phyloP scores from a whole-genome alignment of 2,888 invertebrate species.

The Eristalis tenax region DNA sequence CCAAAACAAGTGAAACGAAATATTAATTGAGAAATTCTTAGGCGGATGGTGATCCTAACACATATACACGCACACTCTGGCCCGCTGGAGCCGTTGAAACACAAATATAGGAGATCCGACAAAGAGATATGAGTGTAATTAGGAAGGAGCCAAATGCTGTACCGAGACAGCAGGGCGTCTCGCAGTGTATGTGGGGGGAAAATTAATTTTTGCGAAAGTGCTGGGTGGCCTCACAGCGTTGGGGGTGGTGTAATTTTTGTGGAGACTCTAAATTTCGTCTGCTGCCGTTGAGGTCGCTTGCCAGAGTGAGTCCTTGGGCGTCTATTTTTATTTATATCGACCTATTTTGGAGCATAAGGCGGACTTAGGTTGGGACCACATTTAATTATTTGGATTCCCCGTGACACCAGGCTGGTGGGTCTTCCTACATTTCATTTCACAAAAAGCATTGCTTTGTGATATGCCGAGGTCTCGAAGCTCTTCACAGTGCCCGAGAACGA shows the following conservation, averaged over 20 bases:
- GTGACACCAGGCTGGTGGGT: conserved; percentile 16
- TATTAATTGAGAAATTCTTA: conserved; percentile 57
- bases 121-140: conserved; percentile 48
- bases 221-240: neutral
- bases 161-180: conserved; percentile 8
- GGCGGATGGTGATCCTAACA: conserved; percentile 24
- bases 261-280: neutral
- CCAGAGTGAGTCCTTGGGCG: conserved; percentile 13
- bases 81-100: conserved; percentile 6
- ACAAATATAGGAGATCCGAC: conserved; percentile 17
- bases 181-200: conserved; percentile 20
- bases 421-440: conserved; percentile 41
- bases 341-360: conserved; percentile 18
- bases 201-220: conserved; percentile 58
- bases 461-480: conserved; percentile 13
- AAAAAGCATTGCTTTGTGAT: conserved; percentile 40
- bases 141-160: conserved; percentile 27
- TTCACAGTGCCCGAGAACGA: conserved; percentile 1
- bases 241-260: conserved; percentile 37
- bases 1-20: conserved; percentile 46
- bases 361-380: conserved; percentile 24
- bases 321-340: conserved; percentile 17
- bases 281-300: conserved; percentile 14
- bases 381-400: conserved; percentile 61
- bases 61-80: neutral